A percentile compares a stretch with the other conserved stretches of the same genome.
Conservation (phyloP, 2,113 vertebrate species). For the Lucifuga dentata region DNA sequence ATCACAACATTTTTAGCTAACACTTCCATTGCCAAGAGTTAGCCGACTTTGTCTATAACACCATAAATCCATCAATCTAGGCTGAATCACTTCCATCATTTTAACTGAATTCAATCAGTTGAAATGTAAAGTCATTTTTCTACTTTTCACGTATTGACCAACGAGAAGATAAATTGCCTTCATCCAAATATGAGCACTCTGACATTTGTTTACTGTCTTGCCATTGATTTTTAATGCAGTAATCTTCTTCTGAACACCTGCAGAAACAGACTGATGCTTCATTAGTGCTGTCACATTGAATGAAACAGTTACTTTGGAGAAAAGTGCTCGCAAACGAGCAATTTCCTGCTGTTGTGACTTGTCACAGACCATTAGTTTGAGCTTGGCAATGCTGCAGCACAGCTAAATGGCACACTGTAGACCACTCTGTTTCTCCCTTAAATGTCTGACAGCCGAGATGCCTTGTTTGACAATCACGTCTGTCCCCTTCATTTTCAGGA, state of each 20-base stretch:
- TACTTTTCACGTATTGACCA: constrained; percentile 43
- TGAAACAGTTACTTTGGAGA: constrained; percentile 71
- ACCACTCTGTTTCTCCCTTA: constrained; percentile 60
- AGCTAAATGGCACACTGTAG: constrained; percentile 64
- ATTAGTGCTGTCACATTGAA: constrained; percentile 77
- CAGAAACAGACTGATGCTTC: constrained; percentile 73
- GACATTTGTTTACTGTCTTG: constrained; percentile 71
- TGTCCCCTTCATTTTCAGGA: constrained; percentile 79
- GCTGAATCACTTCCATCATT: background rate
- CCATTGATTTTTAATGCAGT: constrained; percentile 68
- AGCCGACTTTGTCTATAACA: background rate
- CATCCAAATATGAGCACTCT: constrained; percentile 55
- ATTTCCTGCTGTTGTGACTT: constrained; percentile 75
- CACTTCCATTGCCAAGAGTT: background rate
- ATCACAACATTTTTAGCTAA: background rate
- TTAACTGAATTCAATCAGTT: constrained; percentile 27
- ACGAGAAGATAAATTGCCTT: constrained; percentile 57
- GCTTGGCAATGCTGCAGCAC: constrained; percentile 57
- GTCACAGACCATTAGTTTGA: constrained; percentile 77
- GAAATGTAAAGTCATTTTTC: constrained; percentile 36
- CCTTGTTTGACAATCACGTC: constrained; percentile 68
- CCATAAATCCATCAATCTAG: background rate
- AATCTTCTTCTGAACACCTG: constrained; percentile 66
- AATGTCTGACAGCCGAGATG: constrained; percentile 64
- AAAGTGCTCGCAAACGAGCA: constrained; percentile 75